Conservation (phyloP, 2,888 invertebrate species). For the Sisyra terminalis region DNA sequence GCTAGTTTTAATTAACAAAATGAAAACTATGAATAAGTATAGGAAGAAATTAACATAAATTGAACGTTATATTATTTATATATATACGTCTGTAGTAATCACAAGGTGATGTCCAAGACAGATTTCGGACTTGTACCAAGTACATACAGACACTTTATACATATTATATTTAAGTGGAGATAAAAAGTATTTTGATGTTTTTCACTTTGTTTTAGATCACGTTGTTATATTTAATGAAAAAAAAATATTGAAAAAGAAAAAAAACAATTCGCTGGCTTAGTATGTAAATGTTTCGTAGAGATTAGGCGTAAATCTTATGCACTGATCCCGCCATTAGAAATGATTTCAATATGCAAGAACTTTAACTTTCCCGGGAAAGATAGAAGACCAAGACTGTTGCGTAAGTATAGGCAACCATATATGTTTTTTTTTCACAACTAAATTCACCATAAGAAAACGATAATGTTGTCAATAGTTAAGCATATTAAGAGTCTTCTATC, state of each 20-base stretch:
- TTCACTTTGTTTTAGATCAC: conserved; percentile 10
- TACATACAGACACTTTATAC: conserved; percentile 1
- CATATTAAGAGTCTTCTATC: too few species aligned
- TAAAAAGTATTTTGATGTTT: conserved; percentile 5
- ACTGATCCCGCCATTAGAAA: too few species aligned
- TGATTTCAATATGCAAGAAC: too few species aligned
- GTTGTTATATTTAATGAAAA: conserved; percentile 6
- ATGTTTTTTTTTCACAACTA: too few species aligned
- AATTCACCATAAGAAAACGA: too few species aligned
- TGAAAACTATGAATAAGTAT: neutral
- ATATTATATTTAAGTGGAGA: neutral
- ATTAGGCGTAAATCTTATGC: neutral
- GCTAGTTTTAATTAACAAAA: neutral
- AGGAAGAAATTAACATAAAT: too few species aligned
- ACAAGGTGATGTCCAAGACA: conserved; percentile 5
- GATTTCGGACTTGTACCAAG: conserved; percentile 4
- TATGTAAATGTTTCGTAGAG: conserved; percentile 4
- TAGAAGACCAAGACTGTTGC: too few species aligned
- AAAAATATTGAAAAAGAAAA: too few species aligned
- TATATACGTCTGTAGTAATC: neutral
- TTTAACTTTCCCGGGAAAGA: too few species aligned
- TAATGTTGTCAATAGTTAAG: too few species aligned
- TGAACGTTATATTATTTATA: neutral
- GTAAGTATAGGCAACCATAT: too few species aligned
- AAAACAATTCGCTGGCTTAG: conserved; percentile 6